Evolutionary conservation across 37 sponge, comb jelly and placozoan species (phyloP).

Genomic region (Oopsacas minuta): DNA sequence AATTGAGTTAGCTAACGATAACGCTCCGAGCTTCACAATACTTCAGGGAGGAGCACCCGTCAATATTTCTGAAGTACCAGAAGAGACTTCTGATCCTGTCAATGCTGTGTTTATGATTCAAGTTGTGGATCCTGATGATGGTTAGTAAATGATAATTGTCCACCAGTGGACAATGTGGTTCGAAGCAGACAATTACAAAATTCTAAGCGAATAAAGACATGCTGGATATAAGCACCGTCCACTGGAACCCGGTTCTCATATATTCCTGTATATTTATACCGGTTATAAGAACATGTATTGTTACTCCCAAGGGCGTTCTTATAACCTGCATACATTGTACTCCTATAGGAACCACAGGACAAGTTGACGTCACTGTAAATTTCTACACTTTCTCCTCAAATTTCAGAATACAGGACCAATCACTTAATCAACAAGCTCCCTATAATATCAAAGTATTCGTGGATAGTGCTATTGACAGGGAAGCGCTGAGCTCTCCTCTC

Average conservation of each 20-base stretch:
- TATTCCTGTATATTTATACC: no score
- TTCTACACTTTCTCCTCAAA: background rate
- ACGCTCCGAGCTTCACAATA: background rate
- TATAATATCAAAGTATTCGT: background rate
- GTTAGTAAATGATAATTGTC: no score
- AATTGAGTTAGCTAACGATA: background rate
- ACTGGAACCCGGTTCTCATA: no score
- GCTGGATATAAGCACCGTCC: no score
- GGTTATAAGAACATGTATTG: no score
- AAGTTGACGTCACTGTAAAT: background rate
- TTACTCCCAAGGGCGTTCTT: no score
- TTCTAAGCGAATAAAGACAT: no score
- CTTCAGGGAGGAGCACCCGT: background rate
- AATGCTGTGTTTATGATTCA: background rate
- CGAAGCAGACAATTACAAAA: no score
- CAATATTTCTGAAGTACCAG: background rate
- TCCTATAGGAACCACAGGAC: background rate
- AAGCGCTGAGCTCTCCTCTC: background rate
- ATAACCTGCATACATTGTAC: background rate
- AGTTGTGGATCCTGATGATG: background rate
- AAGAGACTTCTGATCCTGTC: background rate
- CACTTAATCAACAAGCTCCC: background rate
- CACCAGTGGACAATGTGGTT: no score
- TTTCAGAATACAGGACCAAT: background rate
- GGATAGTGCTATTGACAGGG: background rate